Conservation (phyloP, 2,797 vertebrate species). For the Tokudaia tokunoshimensis region DNA sequence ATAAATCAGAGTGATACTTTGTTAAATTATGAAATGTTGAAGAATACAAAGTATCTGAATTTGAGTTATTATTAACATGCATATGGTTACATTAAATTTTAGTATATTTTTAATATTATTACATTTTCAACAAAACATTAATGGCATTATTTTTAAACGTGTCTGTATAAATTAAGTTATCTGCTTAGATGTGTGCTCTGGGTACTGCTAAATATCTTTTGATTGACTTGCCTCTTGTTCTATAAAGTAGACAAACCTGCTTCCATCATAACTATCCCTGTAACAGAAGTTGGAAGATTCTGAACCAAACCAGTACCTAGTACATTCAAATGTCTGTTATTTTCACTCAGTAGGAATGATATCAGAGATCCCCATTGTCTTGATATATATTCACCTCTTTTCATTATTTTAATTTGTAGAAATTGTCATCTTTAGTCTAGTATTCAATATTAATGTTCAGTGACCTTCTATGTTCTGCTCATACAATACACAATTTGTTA, state of each 20-base stretch:
- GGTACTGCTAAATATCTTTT: not conserved
- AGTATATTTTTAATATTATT: not conserved
- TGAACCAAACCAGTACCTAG: not conserved
- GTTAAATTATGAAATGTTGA: constrained; percentile 18
- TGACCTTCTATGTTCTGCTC: not conserved
- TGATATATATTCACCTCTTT: not conserved
- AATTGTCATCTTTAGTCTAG: not conserved
- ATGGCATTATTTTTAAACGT: not conserved
- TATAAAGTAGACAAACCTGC: not conserved
- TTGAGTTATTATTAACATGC: not conserved
- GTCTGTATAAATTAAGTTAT: not conserved
- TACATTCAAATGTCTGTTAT: not conserved
- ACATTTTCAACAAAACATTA: not conserved
- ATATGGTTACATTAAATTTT: not conserved
- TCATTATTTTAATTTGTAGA: not conserved
- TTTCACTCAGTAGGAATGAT: not conserved
- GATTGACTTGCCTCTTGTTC: not conserved
- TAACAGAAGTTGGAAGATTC: not conserved
- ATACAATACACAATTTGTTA: not conserved
- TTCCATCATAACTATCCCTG: too few relatives aligned
- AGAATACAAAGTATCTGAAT: not conserved
- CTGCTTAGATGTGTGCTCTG: not conserved
- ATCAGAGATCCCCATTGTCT: not conserved
- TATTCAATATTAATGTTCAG: not conserved
- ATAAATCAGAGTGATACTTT: not conserved